phyloP scores from a whole-genome alignment of 1,140 invertebrate genomes.

The Pantala flavescens region DNA sequence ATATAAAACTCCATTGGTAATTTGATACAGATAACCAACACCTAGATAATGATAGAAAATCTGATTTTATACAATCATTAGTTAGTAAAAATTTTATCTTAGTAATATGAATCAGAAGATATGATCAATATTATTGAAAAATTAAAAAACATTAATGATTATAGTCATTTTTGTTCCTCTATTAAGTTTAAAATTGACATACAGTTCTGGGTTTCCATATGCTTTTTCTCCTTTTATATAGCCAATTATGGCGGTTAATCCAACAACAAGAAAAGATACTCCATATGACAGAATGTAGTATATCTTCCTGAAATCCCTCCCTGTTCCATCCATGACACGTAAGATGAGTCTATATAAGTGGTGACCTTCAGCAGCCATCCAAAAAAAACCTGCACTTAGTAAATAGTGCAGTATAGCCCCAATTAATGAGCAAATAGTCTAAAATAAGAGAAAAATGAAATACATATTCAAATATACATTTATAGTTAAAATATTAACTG shows the following conservation, averaged over 20 bases:
- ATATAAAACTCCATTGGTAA: not conserved
- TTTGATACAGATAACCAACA: not conserved
- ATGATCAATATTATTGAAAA: no score
- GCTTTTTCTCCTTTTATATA: constrained; percentile 17
- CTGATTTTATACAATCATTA: no score
- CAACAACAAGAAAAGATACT: constrained; percentile 34
- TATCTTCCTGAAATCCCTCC: constrained; percentile 18
- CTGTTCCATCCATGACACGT: constrained; percentile 25
- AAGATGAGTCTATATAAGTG: constrained; percentile 43
- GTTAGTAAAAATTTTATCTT: no score
- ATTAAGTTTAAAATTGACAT: no score
- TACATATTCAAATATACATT: not conserved
- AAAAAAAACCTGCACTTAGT: constrained; percentile 47
- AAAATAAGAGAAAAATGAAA: constrained; percentile 16
- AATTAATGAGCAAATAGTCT: constrained; percentile 41
- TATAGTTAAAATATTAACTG: no score
- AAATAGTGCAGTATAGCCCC: constrained; percentile 49
- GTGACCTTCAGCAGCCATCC: constrained; percentile 44
- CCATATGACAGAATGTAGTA: constrained; percentile 44
- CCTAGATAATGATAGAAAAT: not conserved
- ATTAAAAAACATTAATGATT: not conserved
- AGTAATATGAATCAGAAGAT: no score
- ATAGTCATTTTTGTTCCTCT: no score
- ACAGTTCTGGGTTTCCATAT: constrained; percentile 25
- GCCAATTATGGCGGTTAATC: constrained; percentile 28